These are phyloP conservation scores for Trachops cirrhosus DNA, from an alignment of 2,797 vertebrate species.

Conservation along the genomic window DNA sequence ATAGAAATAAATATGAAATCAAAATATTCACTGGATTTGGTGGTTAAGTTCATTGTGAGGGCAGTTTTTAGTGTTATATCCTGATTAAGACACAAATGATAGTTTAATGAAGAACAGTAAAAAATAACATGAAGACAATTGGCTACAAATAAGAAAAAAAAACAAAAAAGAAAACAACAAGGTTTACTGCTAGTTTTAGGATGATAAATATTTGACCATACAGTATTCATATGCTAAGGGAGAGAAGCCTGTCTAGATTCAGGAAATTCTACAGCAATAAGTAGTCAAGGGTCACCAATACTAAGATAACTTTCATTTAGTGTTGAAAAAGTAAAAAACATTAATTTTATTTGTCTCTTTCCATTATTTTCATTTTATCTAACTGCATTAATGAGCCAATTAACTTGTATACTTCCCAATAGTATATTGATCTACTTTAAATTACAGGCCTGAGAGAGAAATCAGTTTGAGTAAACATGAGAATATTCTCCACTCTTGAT, in stretches of 20 bases:
- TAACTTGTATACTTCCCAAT: neutral
- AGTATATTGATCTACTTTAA: neutral
- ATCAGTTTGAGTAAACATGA: neutral
- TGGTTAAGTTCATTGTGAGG: neutral
- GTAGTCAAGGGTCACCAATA: neutral
- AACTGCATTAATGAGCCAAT: neutral
- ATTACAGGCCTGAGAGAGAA: neutral
- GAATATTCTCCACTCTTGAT: neutral
- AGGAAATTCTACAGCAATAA: neutral
- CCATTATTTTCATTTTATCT: neutral
- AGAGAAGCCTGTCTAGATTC: neutral
- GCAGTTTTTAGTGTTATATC: conserved; percentile 5
- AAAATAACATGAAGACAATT: conserved; percentile 19
- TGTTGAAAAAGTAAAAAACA: neutral
- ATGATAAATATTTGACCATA: neutral
- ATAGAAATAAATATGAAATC: neutral
- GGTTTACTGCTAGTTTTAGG: neutral
- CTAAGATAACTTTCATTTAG: neutral
- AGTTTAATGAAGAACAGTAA: conserved; percentile 4
- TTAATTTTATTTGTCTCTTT: conserved; percentile 5
- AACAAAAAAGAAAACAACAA: neutral
- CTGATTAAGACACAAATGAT: neutral
- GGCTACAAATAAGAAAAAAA: neutral
- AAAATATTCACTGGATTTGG: neutral
- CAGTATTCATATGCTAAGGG: neutral